Evolutionary conservation across 1,140 invertebrate genomes (phyloP).

Genomic region (Megathymus violae): DNA sequence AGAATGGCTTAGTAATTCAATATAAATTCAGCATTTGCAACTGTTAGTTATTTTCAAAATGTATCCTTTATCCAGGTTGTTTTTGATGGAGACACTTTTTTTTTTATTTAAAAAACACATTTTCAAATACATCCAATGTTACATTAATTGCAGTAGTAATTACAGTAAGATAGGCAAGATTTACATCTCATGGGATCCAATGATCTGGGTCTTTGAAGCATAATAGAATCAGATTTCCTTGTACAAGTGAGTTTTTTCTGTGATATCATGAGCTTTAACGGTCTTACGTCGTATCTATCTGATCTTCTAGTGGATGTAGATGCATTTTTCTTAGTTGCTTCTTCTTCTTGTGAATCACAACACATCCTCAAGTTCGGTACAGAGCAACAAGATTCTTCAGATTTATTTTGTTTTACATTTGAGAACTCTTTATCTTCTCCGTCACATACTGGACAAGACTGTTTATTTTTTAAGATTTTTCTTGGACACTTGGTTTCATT

Average conservation of each 20-base stretch:
- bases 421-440: neutral
- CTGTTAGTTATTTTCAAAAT: no score
- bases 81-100: no score
- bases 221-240: constrained; percentile 42
- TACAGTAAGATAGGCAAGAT: no score
- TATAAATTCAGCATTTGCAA: no score
- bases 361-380: neutral
- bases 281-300: constrained; percentile 50
- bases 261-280: constrained; percentile 31
- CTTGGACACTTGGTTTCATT: neutral
- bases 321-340: constrained; percentile 31
- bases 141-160: no score
- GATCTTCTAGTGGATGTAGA: constrained; percentile 42
- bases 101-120: no score
- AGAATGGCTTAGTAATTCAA: no score
- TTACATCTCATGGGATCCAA: constrained; percentile 3
- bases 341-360: neutral
- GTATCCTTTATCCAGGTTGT: no score
- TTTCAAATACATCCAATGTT: no score
- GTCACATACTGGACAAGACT: neutral
- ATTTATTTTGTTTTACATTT: neutral
- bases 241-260: constrained; percentile 29
- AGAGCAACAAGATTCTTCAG: neutral
- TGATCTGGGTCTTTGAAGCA: constrained; percentile 1
- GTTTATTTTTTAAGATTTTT: neutral